Base-by-base conservation (phyloP, 2,888 invertebrate species). In the Apodemia mormo region DNA sequence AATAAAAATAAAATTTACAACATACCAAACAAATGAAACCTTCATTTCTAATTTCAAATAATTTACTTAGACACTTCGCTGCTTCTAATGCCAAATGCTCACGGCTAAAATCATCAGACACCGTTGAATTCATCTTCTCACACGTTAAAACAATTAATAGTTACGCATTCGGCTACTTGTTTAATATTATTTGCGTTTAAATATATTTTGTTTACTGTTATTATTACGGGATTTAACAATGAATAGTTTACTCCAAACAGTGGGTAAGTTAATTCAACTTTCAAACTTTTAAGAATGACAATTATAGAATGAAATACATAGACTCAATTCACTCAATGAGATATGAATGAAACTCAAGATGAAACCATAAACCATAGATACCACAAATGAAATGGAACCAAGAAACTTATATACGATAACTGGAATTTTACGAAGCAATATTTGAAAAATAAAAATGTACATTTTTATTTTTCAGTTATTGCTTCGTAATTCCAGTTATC, bases 71-170 rank as follows among this genome's bases (percentile, higher is more conserved):
- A 84, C 85, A 88, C 82, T 87, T 87, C 73, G 87, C 85, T 76
- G 86, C 83, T 78, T 89, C 86, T 74, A 80, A 83, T 75, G 89
- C 86, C 77, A 90, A 85, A 79, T 87, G 80, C 80, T 91, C 89
- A 77, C 87, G 86, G 78, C 82, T 82, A 76, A 87, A 81, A 83
- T 91, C 90, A 74, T 89, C 88, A 79, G 84, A 87, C 81, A 84
- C 80, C 84, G 84, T 82, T 78, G 92, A 92, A 92, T 92, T 89
- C 92, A 93, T 93, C 82, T 90, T 93, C 76, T 73, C 77, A 77
- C 82, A 84, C 71, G 61, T 30, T 14, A 61, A 75, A 78, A 79
- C 76, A 78, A 75, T 69, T 75, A 76, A 49, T 22, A 49, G 9
- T 40, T 68, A 56, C 56, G 37, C 66, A 49, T 70, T 70, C 54